Base-by-base conservation (phyloP, 2,888 invertebrate genomes). In the Athrips mouffetella region DNA sequence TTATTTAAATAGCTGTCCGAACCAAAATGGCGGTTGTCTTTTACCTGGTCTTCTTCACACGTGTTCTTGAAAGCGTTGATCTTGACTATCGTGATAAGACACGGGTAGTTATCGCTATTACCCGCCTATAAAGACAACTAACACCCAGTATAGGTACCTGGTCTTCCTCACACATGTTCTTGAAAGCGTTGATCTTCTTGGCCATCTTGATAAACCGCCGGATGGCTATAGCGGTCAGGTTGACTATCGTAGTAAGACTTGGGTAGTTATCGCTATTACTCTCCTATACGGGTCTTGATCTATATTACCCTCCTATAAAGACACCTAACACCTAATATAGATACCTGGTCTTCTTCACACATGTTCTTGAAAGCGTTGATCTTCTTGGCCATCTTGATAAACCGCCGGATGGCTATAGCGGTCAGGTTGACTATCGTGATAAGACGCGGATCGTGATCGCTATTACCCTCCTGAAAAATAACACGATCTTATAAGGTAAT, bases 81-180 rank as follows among this genome's bases (percentile, higher is more conserved):
- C 72, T 94, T 94, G 0, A 94, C 93, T 93, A 94, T 94, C 78
- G 94, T 95, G 47, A 96, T 89, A 3, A 97, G 80, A 40, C 92
- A 91, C 0, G 94, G 94, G 74, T 94, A 92, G 67, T 90, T 90
- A 30, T 73, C 70, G n/a, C 70, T 73, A 30, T 70, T 67, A 1
- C 68, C 68, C 1, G 72, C 74, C 84, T 84, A 63, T 0, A n/a
- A n/a, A n/a, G n/a, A n/a, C n/a, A n/a, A n/a, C n/a, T n/a, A n/a
- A n/a, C 11, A 31, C 13, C 3, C 11, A 13, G n/a, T 3, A 13
- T 13, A 16, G 13, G 2, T 42, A 82, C 86, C 85, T 98, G 98
- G 78, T 98, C 98, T 63, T 96, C 96, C 68, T 98, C 96, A 70
- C 96, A 96, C 91, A 99, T 94, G 67, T 94, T 94, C 73, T 95